These are phyloP conservation scores for Pyrocephalus nanus DNA, from an alignment of 2,797 vertebrate genomes.

Conservation along the genomic window DNA sequence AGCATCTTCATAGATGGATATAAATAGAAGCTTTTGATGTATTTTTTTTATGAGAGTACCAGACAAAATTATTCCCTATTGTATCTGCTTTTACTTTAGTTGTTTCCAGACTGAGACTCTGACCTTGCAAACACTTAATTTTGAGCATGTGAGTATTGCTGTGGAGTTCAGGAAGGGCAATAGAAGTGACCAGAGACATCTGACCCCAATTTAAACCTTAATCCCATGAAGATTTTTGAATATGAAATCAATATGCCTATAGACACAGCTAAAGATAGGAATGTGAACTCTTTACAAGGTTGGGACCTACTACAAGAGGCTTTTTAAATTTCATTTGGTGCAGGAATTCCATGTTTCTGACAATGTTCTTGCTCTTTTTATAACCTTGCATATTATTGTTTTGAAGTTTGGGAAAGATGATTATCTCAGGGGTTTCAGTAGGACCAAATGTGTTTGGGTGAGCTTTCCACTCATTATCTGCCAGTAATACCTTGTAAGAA, in stretches of 20 bases:
- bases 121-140: constrained; percentile 9
- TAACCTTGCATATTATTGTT: background rate
- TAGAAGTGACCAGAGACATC: background rate
- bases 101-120: background rate
- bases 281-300: constrained; percentile 33
- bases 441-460: background rate
- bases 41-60: background rate
- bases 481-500: constrained; percentile 2
- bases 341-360: background rate
- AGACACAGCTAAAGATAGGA: constrained; percentile 18
- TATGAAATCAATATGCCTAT: constrained; percentile 48
- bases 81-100: background rate
- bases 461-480: background rate
- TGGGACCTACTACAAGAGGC: background rate
- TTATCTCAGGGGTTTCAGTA: constrained; percentile 34
- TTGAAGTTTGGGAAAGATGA: background rate
- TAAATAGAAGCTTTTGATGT: background rate
- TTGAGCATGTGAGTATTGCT: background rate
- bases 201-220: constrained; percentile 51
- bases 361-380: background rate
- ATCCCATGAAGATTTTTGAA: constrained; percentile 38
- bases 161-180: constrained; percentile 39
- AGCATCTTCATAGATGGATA: background rate
- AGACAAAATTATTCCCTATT: background rate
- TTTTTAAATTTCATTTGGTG: constrained; percentile 17